Base-by-base conservation (phyloP, 2,113 vertebrate genomes). In the Calypte anna region DNA sequence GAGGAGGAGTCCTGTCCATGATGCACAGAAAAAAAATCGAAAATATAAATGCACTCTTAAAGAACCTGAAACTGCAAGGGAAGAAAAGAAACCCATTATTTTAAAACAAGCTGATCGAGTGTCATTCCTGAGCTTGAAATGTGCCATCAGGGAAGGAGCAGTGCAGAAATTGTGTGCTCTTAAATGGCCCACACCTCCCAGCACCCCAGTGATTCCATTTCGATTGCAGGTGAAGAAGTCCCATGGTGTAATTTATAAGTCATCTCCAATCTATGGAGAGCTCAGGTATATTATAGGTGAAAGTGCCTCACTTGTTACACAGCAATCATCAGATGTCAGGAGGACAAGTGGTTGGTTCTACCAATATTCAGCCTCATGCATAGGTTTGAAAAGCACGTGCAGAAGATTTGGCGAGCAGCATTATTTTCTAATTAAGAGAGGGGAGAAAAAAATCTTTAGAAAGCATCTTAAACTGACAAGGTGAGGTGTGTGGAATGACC, bases 391-490 rank as follows among this genome's bases (percentile, higher is more conserved):
- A 96, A 86, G 67, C 81, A 78, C 4, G 4, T 85, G 63, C 76
- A 82, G 33, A 61, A 73, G 88, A 89, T 67, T 73, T 87, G 90
- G 87, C 64, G 43, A 68, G 74, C 13, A 90, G 77, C 77, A 73
- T 82, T 96, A 91, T 94, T 96, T 96, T 93, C 92, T 96, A 95
- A 96, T 96, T 96, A 95, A 93, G 69, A 62, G 36, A 22, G 48
- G 23, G 51, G 20, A 50, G 40, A 24, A 80, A 54, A 78, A 66
- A 84, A 88, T 87, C 90, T 91, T 91, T 91, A 89, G 88, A 94
- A 94, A 93, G 84, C 63, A 87, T 72, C 88, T 94, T 91, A 95
- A 93, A 84, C 61, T 85, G 92, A 93, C 78, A 95, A 67, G 50
- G 85, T 91, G 90, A 94, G 91, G 83, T 92, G 82, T 86, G 81